Conservation (phyloP, 2,797 vertebrate species). For the Salmo trutta region DNA sequence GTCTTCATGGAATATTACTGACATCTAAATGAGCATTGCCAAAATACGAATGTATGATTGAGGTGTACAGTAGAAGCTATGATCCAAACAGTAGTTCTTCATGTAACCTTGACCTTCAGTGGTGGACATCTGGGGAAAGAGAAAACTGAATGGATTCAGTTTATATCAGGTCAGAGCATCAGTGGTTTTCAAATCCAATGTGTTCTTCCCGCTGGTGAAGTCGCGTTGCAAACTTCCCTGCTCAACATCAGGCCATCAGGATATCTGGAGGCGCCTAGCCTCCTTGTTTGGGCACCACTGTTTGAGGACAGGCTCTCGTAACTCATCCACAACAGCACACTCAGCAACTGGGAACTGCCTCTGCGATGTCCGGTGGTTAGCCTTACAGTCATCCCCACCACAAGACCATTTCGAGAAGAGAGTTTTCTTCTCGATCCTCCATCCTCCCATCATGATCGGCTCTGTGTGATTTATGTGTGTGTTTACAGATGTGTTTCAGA, state of each 20-base stretch:
- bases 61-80: constrained; percentile 6
- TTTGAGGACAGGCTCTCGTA: constrained; percentile 55
- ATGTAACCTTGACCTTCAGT: neutral
- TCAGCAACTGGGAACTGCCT: constrained; percentile 53
- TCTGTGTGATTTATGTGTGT: constrained; percentile 75
- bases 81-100: constrained; percentile 9
- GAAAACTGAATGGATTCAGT: constrained; percentile 9
- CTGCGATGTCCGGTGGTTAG: constrained; percentile 54
- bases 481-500: constrained; percentile 79
- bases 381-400: constrained; percentile 56
- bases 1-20: neutral
- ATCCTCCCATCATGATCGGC: constrained; percentile 57
- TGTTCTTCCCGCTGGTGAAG: constrained; percentile 6
- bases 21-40: neutral
- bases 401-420: constrained; percentile 63
- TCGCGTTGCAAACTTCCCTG: neutral
- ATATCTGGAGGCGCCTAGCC: neutral
- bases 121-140: neutral
- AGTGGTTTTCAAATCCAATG: neutral
- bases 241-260: neutral
- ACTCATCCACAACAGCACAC: constrained; percentile 47
- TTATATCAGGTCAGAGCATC: constrained; percentile 8
- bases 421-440: constrained; percentile 69
- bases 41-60: constrained; percentile 13
- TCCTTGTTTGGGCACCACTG: constrained; percentile 5